Evolutionary conservation across 2,797 vertebrate genomes (phyloP).

Genomic region (Morelia viridis): DNA sequence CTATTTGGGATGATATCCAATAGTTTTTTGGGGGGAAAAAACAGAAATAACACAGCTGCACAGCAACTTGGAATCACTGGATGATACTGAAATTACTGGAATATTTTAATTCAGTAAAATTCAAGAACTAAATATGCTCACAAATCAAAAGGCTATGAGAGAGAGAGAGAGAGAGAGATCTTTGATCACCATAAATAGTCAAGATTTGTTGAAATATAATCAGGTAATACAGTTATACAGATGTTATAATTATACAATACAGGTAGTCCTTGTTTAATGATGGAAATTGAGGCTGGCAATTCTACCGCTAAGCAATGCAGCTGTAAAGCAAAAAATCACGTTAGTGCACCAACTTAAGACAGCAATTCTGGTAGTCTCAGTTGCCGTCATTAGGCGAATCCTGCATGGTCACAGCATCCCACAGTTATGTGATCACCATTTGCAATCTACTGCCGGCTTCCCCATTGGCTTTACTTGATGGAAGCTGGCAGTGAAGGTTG

Average conservation of each 20-base stretch:
- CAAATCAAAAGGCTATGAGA: not conserved
- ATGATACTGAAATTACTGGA: not conserved
- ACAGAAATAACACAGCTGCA: not conserved
- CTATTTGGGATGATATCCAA: not conserved
- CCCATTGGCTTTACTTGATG: too few relatives aligned
- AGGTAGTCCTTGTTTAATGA: not conserved
- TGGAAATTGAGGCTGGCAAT: not conserved
- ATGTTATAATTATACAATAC: not conserved
- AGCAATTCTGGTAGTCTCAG: too few relatives aligned
- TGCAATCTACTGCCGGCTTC: too few relatives aligned
- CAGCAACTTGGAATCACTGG: not conserved
- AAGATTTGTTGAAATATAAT: not conserved
- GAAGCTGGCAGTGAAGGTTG: too few relatives aligned
- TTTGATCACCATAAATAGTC: not conserved
- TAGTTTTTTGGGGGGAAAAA: constrained; percentile 1
- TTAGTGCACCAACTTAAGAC: too few relatives aligned
- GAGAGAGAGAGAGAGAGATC: not conserved
- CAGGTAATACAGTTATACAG: not conserved
- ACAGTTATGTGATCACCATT: too few relatives aligned
- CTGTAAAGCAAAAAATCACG: not conserved
- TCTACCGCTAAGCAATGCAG: not conserved
- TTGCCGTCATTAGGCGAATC: too few relatives aligned
- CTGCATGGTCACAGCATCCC: too few relatives aligned
- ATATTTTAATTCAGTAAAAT: not conserved
- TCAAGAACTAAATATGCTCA: not conserved